Base-by-base conservation (phyloP, 2,113 vertebrate species). In the Catharus minimus region DNA sequence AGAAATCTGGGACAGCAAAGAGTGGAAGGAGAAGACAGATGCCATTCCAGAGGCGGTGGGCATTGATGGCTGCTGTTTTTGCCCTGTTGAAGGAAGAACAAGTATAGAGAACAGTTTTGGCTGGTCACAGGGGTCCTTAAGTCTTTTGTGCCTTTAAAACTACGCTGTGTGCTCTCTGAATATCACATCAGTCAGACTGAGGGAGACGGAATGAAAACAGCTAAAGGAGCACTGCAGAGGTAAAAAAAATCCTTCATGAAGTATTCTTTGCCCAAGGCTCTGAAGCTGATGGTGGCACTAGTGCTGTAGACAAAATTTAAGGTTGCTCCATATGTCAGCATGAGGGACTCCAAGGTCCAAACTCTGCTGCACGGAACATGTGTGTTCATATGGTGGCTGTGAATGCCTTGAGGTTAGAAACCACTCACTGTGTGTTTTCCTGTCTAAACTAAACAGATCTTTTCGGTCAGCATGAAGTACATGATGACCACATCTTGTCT, bases 381-480 rank as follows among this genome's bases (percentile, higher is more conserved):
- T 30, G 1, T 8, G 33, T 10, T 77, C 78, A 76, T 69, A 27
- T 3, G 6, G 71, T 30, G 26, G 10, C 53, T 85, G 77, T 57
- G 36, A 39, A 26, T 6, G 4, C 26, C 66, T 55, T 7, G 23
- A 92, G 61, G 43, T 84, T 85, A 60, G 80, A 89, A 97, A 91
- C 62, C 17, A 1, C 61, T 76, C 17, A 1, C 50, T 81, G 53
- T 55, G 46, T 22, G 10, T 30, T 41, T 61, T 94, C 69, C 74
- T 90, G 46, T 60, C 83, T 83, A 66, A 79, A 32, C 75, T 46
- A n/a, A 82, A 38, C 79, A 44, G 53, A 49, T 33, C 82, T 87
- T 49, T 94, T 82, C 80, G 92, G 82, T 82, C 88, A 89, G 88
- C 66, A 58, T 15, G 73, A 76, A 95, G 78, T 65, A 66, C 72